Evolutionary conservation across 92 coral and sea anemone species (phyloP), one percentile per base, ranked within the genome.

Genomic region (Zoanthus sansibaricus): DNA sequence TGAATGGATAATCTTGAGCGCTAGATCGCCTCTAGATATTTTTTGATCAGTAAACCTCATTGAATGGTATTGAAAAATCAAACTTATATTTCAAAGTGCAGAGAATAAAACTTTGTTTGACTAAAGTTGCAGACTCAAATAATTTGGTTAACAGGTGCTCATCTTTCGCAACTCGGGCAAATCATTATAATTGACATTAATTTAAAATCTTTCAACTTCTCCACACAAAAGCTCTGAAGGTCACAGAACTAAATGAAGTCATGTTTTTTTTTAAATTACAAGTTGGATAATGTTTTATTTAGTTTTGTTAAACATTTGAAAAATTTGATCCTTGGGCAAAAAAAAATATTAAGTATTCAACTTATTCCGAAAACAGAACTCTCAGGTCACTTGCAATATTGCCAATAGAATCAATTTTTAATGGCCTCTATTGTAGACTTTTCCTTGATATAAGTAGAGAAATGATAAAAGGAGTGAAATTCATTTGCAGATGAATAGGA

Each of bases 351-450:
- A 59, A 64, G 17, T 18, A 70, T 46, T 80, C 52, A 49, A 48
- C 9, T 66, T 18, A 45, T 42, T 79, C 55, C 2, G 80, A 0
- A 18, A 79, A 79, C 18, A 1, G 37, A 79, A 42, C 3, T 17
- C 3, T 17, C 56, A 46, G 69, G 12, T 31, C 74, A 64, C n/a
- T 79, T 55, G 61, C 42, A 79, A 67, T 62, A 79, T 10, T 79
- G 55, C 61, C 42, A 79, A 67, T 62, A 79, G 84, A 79, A 80
- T 80, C 59, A 80, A 66, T 79, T 79, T 62, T 62, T 79, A 62
- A 79, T 79, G 46, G 25, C 12, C 46, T 78, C 33, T 8, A 21
- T 46, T 64, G 84, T 66, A 64, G 30, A 61, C 46, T 79, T 33
- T 62, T n/a, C n/a, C 10, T 42, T 31, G 69, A 55, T 30, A 49